Conservation (phyloP, 2,113 vertebrate species). For the Nematolebias whitei region DNA sequence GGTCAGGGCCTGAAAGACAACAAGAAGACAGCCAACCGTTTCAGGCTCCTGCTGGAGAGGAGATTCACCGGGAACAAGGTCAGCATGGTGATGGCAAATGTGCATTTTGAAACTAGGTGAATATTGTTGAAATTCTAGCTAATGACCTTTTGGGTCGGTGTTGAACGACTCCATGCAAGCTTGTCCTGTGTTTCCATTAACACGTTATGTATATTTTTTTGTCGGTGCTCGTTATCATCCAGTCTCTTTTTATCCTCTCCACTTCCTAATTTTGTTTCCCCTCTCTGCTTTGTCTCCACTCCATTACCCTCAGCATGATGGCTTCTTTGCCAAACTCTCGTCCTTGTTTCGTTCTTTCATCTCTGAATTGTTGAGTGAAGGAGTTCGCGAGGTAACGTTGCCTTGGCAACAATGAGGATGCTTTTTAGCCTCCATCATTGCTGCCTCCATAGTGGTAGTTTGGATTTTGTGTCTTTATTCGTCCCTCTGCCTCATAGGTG, state of each 20-base stretch:
- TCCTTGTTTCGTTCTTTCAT: conserved; percentile 83
- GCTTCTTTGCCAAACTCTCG: conserved; percentile 86
- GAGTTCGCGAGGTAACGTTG: conserved; percentile 82
- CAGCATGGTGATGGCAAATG: background rate
- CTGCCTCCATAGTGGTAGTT: conserved; percentile 17
- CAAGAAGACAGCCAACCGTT: conserved; percentile 88
- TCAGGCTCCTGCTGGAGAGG: conserved; percentile 91
- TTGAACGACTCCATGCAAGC: too few relatives aligned
- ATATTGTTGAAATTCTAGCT: background rate
- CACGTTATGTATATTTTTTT: conserved; percentile 26
- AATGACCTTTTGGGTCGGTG: background rate
- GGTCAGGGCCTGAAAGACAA: conserved; percentile 98
- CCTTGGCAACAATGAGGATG: conserved; percentile 47
- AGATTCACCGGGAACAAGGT: conserved; percentile 84
- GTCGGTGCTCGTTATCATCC: conserved; percentile 18
- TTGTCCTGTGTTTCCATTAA: conserved; percentile 25
- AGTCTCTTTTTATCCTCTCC: conserved; percentile 36
- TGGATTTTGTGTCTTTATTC: conserved; percentile 1
- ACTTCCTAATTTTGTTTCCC: conserved; percentile 63
- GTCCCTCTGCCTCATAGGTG: conserved; percentile 20
- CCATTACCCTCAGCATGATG: conserved; percentile 76
- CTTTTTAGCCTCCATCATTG: conserved; percentile 28
- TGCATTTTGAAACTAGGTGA: background rate
- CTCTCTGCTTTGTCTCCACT: conserved; percentile 55
- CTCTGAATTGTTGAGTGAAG: conserved; percentile 73